A percentile compares a stretch with the other conserved stretches of the same genome.
Evolutionary conservation across 1,140 invertebrate species (phyloP).

Genomic region (Drosophila subobscura): DNA sequence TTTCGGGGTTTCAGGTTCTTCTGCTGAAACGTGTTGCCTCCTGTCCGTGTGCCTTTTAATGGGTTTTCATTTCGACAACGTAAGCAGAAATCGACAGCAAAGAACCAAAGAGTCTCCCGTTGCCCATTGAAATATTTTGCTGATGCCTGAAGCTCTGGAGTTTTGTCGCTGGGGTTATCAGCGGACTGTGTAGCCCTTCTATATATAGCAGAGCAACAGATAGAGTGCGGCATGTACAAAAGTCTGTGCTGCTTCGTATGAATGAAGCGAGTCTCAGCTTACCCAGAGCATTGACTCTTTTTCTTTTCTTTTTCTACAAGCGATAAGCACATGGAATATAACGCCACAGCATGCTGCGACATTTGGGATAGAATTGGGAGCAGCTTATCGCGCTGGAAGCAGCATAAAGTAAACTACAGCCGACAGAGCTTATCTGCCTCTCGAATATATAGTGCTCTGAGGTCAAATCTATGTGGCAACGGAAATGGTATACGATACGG

Average conservation of each 20-base stretch:
- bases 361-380: slow-evolving; percentile 30
- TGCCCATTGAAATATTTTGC: slow-evolving; percentile 50
- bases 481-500: slow-evolving; percentile 37
- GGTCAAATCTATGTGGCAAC: slow-evolving; percentile 69
- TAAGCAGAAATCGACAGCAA: slow-evolving; percentile 29
- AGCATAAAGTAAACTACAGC: slow-evolving; percentile 33
- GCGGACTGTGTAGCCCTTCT: slow-evolving; percentile 25
- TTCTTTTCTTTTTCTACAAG: slow-evolving; percentile 30
- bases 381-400: slow-evolving; percentile 34
- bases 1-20: slow-evolving; percentile 26
- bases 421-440: slow-evolving; percentile 26
- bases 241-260: slow-evolving; percentile 23
- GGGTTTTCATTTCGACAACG: slow-evolving; percentile 70
- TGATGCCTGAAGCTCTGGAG: slow-evolving; percentile 43
- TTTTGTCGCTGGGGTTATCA: slow-evolving; percentile 65
- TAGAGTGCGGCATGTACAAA: slow-evolving; percentile 21
- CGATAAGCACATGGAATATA: slow-evolving; percentile 52
- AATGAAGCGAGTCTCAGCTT: slow-evolving; percentile 56
- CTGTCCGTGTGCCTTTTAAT: slow-evolving; percentile 48
- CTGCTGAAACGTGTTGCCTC: not conserved
- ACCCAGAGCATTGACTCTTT: slow-evolving; percentile 71
- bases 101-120: slow-evolving; percentile 29
- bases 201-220: slow-evolving; percentile 14
- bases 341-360: slow-evolving; percentile 56
- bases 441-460: slow-evolving; percentile 37